Base-by-base conservation (phyloP, 2,113 vertebrate genomes). In the Gavia stellata region DNA sequence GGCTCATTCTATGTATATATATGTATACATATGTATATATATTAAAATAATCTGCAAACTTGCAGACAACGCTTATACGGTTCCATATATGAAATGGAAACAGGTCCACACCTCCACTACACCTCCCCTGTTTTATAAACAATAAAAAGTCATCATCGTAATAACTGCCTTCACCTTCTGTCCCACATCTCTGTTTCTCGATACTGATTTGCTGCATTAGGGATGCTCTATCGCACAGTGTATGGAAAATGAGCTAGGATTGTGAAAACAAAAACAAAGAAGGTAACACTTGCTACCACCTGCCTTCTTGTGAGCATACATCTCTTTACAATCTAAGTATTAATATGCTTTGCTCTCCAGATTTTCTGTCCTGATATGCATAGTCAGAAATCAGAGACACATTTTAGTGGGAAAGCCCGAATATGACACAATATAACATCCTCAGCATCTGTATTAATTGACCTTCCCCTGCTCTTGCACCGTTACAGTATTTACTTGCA, bases 111-210 rank as follows among this genome's bases (percentile, higher is more conserved):
- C 16, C 6, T 98, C 88, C 88, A 33, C 75, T 86, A 82, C 96
- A 95, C 86, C 93, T 96, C 72, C 86, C 92, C 86, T 97, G 93
- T 91, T 98, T 98, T 25, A 97, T 84, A 93, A 98, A 97, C 24
- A 98, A 65, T 66, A 97, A 98, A 97, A 98, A 97, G 95, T 98
- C 90, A 98, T 93, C 95, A 97, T 97, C 14, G 88, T 79, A 91
- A 97, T 95, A 21, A 88, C 95, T 21, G 78, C 97, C 86, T 92
- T 96, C 78, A 86, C n/a, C 87, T 88, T 81, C 86, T 75, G 20
- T 55, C 28, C 84, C 56, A 55, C 42, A 78, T 12, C 47, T 63
- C 66, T 68, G 26, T 34, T 75, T 79, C 84, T 83, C 36, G 6
- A 61, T 86, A 15, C 4, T 31, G 78, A 45, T 34, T 47, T 93